Conservation (phyloP, 2,797 vertebrate species). For the Parauchenoglanis punctatus region DNA sequence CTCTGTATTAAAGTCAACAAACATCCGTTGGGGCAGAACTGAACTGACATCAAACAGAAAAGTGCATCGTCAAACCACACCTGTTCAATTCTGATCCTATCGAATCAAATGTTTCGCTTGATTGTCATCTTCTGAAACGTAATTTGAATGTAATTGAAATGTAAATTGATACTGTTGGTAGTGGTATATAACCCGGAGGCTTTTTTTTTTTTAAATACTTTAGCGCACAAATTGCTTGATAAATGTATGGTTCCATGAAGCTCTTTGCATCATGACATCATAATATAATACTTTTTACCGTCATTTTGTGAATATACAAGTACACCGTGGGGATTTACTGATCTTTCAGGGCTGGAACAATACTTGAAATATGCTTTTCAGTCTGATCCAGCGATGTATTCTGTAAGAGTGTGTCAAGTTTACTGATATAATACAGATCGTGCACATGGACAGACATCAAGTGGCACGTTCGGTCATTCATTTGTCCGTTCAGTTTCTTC, state of each 20-base stretch:
- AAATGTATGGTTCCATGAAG: neutral
- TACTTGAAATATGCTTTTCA: neutral
- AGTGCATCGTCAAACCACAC: neutral
- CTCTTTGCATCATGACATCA: neutral
- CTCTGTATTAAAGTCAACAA: constrained; percentile 7
- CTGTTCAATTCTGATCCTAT: neutral
- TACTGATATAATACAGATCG: neutral
- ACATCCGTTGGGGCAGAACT: neutral
- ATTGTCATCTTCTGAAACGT: neutral
- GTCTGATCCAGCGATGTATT: neutral
- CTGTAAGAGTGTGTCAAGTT: neutral
- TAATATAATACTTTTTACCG: neutral
- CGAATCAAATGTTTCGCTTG: neutral
- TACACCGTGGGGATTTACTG: neutral
- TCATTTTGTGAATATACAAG: neutral
- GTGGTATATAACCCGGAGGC: neutral
- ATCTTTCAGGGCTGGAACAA: neutral
- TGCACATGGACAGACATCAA: neutral
- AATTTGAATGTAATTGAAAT: neutral
- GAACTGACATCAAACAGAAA: constrained; percentile 15
- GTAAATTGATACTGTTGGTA: neutral
- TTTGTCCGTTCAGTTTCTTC: neutral
- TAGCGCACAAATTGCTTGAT: neutral
- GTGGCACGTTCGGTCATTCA: neutral
- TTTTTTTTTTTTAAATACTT: neutral